phyloP scores from a whole-genome alignment of 2,888 invertebrate species.

The Cantharis rufa region DNA sequence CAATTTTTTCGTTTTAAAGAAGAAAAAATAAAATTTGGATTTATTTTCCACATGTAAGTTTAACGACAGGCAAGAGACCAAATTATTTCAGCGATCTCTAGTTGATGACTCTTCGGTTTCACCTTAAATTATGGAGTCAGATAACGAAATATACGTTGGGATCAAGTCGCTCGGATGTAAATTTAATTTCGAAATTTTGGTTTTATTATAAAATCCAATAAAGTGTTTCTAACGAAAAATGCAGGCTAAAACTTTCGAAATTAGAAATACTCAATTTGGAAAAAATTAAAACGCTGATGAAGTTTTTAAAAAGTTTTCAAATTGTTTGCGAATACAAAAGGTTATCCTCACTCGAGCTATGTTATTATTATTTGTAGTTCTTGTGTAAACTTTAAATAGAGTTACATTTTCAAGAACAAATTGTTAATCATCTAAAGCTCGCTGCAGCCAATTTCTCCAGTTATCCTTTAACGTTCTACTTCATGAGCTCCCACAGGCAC shows the following conservation, averaged over 20 bases:
- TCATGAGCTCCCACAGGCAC: slow-evolving; percentile 15
- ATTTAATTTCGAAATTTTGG: not conserved
- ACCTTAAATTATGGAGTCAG: slow-evolving; percentile 25
- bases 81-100: slow-evolving; percentile 24
- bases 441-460: slow-evolving; percentile 17
- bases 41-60: slow-evolving; percentile 15
- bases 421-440: slow-evolving; percentile 18
- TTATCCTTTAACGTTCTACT: slow-evolving; percentile 16
- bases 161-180: slow-evolving; percentile 1
- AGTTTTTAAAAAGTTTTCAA: not conserved
- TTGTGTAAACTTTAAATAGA: slow-evolving; percentile 9
- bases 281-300: not conserved
- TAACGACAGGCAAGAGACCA: slow-evolving; percentile 27
- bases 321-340: not conserved
- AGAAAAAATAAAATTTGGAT: slow-evolving; percentile 13
- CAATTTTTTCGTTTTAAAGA: not conserved
- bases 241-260: not conserved
- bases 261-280: not conserved
- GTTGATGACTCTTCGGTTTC: slow-evolving; percentile 24
- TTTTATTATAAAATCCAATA: not conserved
- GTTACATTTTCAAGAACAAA: slow-evolving; percentile 11
- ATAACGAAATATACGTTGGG: slow-evolving; percentile 17
- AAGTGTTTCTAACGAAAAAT: not conserved
- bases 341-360: not conserved
- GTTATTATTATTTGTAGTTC: not conserved